These are phyloP conservation scores for Dryocosmus kuriphilus DNA, from an alignment of 2,888 invertebrate species.

Conservation along the genomic window DNA sequence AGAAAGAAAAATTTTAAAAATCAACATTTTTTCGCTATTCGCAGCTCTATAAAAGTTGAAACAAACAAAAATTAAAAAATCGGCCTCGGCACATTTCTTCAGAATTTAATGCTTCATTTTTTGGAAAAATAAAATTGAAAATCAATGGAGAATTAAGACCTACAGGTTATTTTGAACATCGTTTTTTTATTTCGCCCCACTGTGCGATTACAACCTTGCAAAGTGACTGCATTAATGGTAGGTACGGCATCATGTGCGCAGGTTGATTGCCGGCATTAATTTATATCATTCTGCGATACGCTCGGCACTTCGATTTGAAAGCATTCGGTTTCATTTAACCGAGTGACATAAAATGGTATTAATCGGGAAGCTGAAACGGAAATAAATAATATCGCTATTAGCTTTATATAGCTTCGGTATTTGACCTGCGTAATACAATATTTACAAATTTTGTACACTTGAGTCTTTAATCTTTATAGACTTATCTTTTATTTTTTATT, in stretches of 20 bases:
- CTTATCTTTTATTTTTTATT: not conserved
- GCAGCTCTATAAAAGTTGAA: too few relatives aligned
- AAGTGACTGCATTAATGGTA: conserved; percentile 48
- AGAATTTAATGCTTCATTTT: too few relatives aligned
- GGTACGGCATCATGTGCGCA: conserved; percentile 41
- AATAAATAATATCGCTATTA: conserved; percentile 34
- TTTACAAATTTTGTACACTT: not conserved
- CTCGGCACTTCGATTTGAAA: conserved; percentile 45
- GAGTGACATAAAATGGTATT: conserved; percentile 38
- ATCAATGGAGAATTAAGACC: too few relatives aligned
- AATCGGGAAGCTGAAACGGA: conserved; percentile 17
- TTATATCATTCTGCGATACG: conserved; percentile 49
- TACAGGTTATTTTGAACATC: too few relatives aligned
- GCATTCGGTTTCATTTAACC: conserved; percentile 36
- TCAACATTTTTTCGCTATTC: too few relatives aligned
- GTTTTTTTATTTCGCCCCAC: too few relatives aligned
- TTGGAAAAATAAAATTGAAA: too few relatives aligned
- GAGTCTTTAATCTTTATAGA: not conserved
- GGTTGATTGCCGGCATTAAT: conserved; percentile 47
- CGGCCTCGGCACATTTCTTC: too few relatives aligned
- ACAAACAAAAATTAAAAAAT: too few relatives aligned
- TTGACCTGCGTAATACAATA: conserved; percentile 16
- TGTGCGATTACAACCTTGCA: conserved; percentile 46
- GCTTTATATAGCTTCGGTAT: conserved; percentile 17
- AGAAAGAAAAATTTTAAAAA: too few relatives aligned